A percentile compares a stretch with the other conserved stretches of the same genome.
Evolutionary conservation across 2,113 vertebrate species (phyloP).

Genomic region (Lontra canadensis): DNA sequence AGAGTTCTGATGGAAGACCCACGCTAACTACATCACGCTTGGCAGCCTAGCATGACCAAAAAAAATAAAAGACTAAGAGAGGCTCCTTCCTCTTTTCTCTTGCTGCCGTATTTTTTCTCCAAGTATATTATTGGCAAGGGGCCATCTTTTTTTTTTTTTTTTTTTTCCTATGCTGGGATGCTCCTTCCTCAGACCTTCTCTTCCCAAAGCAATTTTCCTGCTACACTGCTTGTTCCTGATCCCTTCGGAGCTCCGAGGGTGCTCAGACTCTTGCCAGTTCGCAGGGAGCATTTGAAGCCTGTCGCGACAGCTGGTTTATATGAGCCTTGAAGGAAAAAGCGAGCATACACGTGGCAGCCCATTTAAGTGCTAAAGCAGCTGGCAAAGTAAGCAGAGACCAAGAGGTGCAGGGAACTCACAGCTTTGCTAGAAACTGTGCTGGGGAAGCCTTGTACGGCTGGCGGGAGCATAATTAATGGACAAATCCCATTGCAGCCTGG

Average conservation of each 20-base stretch:
- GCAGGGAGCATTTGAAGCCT: constrained; percentile 67
- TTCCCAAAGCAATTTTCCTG: constrained; percentile 58
- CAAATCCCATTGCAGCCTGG: constrained; percentile 32
- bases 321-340: constrained; percentile 76
- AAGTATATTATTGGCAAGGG: constrained; percentile 17
- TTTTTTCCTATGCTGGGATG: not conserved
- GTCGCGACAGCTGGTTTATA: constrained; percentile 79
- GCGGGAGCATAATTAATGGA: constrained; percentile 41
- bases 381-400: constrained; percentile 67
- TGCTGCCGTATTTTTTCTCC: not conserved
- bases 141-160: not conserved
- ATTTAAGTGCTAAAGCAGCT: constrained; percentile 62
- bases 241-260: not conserved
- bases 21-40: not conserved
- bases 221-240: constrained; percentile 31
- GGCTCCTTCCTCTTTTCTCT: not conserved
- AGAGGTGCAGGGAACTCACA: constrained; percentile 40
- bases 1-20: not conserved
- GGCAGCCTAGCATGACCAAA: not conserved
- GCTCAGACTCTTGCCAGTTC: constrained; percentile 63
- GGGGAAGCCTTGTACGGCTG: not conserved
- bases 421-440: constrained; percentile 35
- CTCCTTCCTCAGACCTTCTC: not conserved
- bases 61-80: not conserved
- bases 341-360: constrained; percentile 46